Conservation (phyloP, 2,797 vertebrate genomes). For the Chiroxiphia lanceolata region DNA sequence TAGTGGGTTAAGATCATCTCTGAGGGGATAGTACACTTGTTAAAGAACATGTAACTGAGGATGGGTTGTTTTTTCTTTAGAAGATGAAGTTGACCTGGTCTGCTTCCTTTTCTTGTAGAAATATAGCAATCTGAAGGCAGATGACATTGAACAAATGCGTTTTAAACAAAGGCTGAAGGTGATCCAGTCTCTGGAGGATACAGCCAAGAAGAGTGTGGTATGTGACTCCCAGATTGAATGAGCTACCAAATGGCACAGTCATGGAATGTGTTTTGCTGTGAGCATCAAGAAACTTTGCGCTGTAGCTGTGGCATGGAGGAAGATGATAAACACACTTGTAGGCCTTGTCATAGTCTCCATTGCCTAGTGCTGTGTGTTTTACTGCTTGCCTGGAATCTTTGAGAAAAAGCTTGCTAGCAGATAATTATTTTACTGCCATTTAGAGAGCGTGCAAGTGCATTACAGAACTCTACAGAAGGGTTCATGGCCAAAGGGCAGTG, state of each 20-base stretch:
- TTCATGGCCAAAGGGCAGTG: background rate
- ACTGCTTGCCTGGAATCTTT: background rate
- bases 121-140: conserved; percentile 87
- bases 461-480: background rate
- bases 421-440: background rate
- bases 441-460: background rate
- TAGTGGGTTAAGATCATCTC: background rate
- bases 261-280: background rate
- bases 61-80: background rate
- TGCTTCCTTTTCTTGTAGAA: conserved; percentile 77
- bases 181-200: conserved; percentile 96
- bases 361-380: background rate
- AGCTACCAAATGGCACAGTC: background rate
- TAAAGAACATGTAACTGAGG: background rate
- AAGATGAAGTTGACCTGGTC: background rate
- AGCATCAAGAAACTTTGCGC: background rate
- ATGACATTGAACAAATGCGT: conserved; percentile 97
- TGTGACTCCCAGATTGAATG: conserved; percentile 39
- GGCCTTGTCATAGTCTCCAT: background rate
- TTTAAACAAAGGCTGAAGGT: conserved; percentile 98
- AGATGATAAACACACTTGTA: background rate
- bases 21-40: background rate
- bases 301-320: background rate
- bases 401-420: background rate
- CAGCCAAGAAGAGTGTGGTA: conserved; percentile 96